A percentile compares a stretch with the other conserved stretches of the same genome.
These are phyloP conservation scores for Phoxinus phoxinus DNA, from an alignment of 2,113 vertebrate genomes.

Conservation along the genomic window DNA sequence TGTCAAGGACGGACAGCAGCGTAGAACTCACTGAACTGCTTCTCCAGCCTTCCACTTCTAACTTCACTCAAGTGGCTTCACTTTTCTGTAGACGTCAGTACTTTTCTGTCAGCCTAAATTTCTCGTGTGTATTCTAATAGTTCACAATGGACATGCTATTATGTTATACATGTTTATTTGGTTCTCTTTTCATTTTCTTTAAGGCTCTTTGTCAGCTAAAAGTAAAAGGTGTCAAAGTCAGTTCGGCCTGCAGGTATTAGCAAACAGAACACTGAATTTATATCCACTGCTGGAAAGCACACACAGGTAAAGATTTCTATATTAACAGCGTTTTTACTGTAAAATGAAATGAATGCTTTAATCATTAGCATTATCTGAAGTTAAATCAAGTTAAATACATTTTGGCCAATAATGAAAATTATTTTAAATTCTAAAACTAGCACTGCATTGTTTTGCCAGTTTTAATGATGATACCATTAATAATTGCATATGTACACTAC, in stretches of 20 bases:
- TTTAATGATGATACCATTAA: background rate
- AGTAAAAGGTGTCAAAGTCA: conserved; percentile 71
- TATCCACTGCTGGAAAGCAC: conserved; percentile 80
- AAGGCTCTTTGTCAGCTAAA: conserved; percentile 75
- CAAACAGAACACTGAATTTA: conserved; percentile 72
- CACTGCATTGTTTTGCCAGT: background rate
- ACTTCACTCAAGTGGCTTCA: conserved; percentile 89
- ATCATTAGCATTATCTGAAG: background rate
- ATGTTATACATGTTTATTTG: background rate
- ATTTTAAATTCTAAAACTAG: too few species aligned
- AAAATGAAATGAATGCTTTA: background rate
- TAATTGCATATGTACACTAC: background rate
- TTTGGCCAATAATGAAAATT: too few species aligned
- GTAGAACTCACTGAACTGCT: conserved; percentile 83
- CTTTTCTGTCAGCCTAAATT: background rate
- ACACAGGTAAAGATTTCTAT: conserved; percentile 74
- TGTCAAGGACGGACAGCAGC: conserved; percentile 78
- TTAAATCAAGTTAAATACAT: background rate
- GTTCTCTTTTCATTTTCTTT: conserved; percentile 11
- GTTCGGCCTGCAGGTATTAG: conserved; percentile 67
- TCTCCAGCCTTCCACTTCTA: conserved; percentile 81
- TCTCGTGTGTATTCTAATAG: background rate
- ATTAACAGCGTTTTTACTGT: background rate
- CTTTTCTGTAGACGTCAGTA: conserved; percentile 86
- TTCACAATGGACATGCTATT: background rate